Evolutionary conservation across 2,888 invertebrate genomes (phyloP).

Genomic region (Balanococcus diminutus): DNA sequence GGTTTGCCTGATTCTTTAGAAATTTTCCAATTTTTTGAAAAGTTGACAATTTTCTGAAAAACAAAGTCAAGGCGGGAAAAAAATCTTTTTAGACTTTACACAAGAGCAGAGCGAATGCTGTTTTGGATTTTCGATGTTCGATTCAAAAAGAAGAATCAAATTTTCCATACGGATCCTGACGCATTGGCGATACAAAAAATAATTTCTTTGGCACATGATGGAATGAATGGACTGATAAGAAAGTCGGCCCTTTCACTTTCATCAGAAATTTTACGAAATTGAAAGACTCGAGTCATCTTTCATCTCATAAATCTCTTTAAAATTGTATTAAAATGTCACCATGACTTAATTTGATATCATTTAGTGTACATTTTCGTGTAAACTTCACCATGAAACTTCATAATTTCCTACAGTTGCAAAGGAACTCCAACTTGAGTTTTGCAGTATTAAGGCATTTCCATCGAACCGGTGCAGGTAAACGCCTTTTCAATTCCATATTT

Average conservation of each 20-base stretch:
- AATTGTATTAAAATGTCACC: background rate
- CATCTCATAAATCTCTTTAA: background rate
- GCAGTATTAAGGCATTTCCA: slow-evolving; percentile 37
- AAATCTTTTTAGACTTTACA: background rate
- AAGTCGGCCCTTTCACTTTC: background rate
- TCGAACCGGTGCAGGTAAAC: slow-evolving; percentile 32
- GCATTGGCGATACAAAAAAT: background rate
- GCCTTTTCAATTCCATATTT: background rate
- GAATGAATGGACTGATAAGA: background rate
- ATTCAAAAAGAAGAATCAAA: background rate
- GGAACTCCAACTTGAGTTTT: slow-evolving; percentile 33
- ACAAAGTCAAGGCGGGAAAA: background rate
- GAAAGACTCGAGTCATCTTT: background rate
- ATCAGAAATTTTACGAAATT: background rate
- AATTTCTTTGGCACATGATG: background rate
- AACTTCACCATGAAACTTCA: slow-evolving; percentile 22
- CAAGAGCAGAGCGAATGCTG: background rate
- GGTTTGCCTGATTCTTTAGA: too few species aligned
- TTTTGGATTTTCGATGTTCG: background rate
- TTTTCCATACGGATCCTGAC: background rate
- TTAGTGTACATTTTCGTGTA: background rate
- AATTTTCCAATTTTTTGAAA: too few species aligned
- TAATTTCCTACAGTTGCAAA: background rate
- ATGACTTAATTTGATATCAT: background rate
- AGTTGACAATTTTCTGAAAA: too few species aligned